A percentile compares a stretch with the other conserved stretches of the same genome.
These are phyloP conservation scores for Papilio gigon DNA, from an alignment of 2,888 invertebrate species.

Conservation along the genomic window DNA sequence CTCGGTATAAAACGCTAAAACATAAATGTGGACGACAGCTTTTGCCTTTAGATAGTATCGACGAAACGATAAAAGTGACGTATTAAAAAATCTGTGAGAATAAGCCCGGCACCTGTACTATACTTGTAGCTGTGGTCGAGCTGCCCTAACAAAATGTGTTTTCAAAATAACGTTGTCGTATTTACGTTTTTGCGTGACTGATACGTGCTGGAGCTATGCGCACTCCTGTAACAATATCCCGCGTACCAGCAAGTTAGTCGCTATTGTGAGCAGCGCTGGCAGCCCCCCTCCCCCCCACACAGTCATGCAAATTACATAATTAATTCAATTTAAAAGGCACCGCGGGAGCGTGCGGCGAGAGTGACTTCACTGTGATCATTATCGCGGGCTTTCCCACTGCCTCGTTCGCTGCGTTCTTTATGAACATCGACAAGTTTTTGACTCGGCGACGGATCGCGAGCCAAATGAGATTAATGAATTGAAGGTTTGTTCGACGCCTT, in stretches of 20 bases:
- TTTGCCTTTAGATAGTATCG: not conserved
- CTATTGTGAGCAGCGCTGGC: too few species aligned
- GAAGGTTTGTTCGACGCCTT: conserved; percentile 8
- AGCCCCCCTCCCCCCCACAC: not conserved
- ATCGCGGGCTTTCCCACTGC: not conserved
- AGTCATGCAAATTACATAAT: not conserved
- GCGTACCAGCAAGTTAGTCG: not conserved
- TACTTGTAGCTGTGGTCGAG: too few species aligned
- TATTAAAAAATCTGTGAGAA: too few species aligned
- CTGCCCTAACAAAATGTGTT: too few species aligned
- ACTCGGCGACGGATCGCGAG: not conserved
- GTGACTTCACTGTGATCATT: not conserved
- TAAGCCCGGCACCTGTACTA: too few species aligned
- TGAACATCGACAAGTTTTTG: conserved; percentile 1
- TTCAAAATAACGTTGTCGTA: too few species aligned
- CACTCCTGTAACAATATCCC: too few species aligned
- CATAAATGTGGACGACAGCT: not conserved
- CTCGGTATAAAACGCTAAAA: not conserved
- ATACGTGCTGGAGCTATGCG: too few species aligned
- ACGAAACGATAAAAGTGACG: too few species aligned
- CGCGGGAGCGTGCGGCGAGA: not conserved
- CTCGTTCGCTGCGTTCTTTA: not conserved
- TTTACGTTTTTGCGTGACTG: too few species aligned
- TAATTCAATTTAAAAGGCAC: not conserved
- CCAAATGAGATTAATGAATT: conserved; percentile 3